Evolutionary conservation across 2,797 vertebrate genomes (phyloP), one percentile per base, ranked within the genome.

Genomic region (Crax fasciolata): DNA sequence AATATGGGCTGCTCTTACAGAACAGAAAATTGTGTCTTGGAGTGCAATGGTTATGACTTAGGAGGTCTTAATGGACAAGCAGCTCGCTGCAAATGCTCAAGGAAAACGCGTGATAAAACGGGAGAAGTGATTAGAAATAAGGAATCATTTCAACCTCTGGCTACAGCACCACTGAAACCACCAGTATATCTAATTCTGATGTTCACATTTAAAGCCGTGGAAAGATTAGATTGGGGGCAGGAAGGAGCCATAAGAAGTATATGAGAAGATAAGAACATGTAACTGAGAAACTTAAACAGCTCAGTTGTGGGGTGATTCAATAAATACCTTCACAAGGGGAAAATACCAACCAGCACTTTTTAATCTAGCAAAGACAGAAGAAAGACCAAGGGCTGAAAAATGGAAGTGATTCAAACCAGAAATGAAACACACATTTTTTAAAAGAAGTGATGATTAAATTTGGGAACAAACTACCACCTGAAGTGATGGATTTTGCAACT

Each of bases 401-500:
- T 97, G 91, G 80, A 96, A 95, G 94, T 72, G 93, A 97, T 96
- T 96, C 93, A 93, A 96, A 95, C 75, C 93, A 94, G 94, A 91
- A 97, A 96, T 96, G 96, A 97, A 97, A 95, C 94, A 51, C 89
- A 91, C 94, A 94, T 95, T 95, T 96, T 97, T 96, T 96, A 96
- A 95, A 84, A 62, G 89, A 79, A 84, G 76, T 88, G 96, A 94
- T 95, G 95, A 96, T 97, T 97, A 97, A 95, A 97, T 94, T 96
- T 92, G 87, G 91, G 95, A 94, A 94, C 95, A 95, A 97, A 96
- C 94, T 93, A 96, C 89, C 89, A 94, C 91, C 93, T 94, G 85
- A 90, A 95, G 96, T 96, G 94, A 97, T 97, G 95, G 95, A 97
- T 96, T 96, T 94, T 87, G 93, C 87, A 89, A 83, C 91, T 94